Evolutionary conservation across 2,888 invertebrate species (phyloP).

Genomic region (Dasypolia templi): DNA sequence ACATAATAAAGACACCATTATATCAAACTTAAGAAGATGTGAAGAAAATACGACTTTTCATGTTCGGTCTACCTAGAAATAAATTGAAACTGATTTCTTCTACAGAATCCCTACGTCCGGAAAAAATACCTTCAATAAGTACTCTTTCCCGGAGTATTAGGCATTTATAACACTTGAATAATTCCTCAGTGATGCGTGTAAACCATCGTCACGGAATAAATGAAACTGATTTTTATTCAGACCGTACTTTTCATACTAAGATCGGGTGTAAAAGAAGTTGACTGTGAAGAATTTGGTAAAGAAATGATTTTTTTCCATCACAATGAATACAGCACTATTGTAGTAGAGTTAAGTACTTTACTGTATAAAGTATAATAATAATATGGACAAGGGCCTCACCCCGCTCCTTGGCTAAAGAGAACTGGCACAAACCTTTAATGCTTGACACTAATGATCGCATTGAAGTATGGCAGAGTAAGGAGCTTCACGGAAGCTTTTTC

Average conservation of each 20-base stretch:
- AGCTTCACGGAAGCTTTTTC: too few species aligned
- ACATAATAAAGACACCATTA: not conserved
- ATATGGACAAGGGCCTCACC: too few species aligned
- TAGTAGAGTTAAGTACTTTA: too few species aligned
- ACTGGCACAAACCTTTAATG: too few species aligned
- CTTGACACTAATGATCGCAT: too few species aligned
- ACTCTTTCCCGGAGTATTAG: constrained; percentile 16
- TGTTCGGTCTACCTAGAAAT: not conserved
- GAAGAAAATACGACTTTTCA: not conserved
- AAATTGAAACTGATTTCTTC: not conserved
- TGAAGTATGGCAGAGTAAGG: too few species aligned
- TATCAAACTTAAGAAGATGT: not conserved
- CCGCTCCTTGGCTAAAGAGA: too few species aligned
- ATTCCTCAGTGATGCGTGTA: constrained; percentile 13
- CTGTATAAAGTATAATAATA: too few species aligned
- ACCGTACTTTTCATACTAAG: not conserved
- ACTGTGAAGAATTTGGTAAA: not conserved
- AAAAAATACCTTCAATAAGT: constrained; percentile 1
- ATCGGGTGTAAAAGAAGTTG: not conserved
- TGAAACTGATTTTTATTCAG: constrained; percentile 23
- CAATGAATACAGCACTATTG: too few species aligned
- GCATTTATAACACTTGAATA: constrained; percentile 34
- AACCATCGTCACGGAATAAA: constrained; percentile 8
- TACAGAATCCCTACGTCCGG: not conserved
- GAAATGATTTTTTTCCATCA: too few species aligned